Evolutionary conservation across 2,888 invertebrate genomes (phyloP).

Genomic region (Lamellibrachia columna): DNA sequence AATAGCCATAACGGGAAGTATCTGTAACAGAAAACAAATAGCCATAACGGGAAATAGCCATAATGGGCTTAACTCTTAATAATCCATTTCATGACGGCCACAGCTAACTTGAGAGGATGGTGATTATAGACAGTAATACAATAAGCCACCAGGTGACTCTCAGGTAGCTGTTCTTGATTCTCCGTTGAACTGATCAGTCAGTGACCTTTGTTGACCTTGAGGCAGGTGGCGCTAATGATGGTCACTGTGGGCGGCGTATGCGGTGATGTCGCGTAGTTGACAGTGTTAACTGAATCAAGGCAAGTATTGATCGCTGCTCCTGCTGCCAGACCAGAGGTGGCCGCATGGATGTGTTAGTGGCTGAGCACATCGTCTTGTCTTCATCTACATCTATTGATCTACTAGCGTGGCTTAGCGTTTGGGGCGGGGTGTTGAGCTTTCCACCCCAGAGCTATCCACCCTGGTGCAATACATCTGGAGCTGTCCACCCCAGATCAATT

Average conservation of each 20-base stretch:
- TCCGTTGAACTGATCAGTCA: background rate
- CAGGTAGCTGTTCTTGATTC: background rate
- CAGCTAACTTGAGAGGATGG: background rate
- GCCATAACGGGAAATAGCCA: background rate
- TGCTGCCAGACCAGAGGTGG: background rate
- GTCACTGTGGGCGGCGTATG: background rate
- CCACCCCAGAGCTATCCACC: background rate
- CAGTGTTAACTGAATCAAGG: constrained; percentile 9
- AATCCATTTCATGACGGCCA: background rate
- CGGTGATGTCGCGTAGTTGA: constrained; percentile 3
- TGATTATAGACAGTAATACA: constrained; percentile 1
- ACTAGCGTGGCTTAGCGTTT: background rate
- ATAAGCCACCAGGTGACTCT: background rate
- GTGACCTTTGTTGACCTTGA: background rate
- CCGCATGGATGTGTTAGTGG: background rate
- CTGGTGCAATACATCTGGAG: background rate
- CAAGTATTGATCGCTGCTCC: background rate
- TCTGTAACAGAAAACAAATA: no score
- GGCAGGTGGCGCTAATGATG: constrained; percentile 16
- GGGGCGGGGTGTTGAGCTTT: background rate
- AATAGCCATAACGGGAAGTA: no score
- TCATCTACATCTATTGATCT: background rate
- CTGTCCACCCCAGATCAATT: background rate
- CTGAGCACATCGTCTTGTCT: background rate
- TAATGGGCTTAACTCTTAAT: background rate